A percentile compares a stretch with the other conserved stretches of the same genome.
Evolutionary conservation across 2,797 vertebrate genomes (phyloP).

Genomic region (Pseudochirops corinnae): DNA sequence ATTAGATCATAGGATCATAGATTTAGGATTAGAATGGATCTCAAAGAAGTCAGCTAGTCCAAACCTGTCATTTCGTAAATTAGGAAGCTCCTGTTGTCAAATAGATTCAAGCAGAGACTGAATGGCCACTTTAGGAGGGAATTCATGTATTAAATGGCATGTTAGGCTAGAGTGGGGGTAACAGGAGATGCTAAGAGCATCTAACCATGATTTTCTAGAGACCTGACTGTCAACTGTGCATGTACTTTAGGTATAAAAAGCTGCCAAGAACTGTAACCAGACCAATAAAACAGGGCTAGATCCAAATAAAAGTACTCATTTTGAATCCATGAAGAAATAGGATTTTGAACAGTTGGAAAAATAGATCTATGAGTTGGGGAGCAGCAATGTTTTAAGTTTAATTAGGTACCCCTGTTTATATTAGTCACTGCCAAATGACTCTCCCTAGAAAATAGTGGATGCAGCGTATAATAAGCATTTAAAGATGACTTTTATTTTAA

Average conservation of each 20-base stretch:
- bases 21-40: background rate
- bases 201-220: background rate
- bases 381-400: conserved; percentile 21
- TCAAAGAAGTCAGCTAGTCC: background rate
- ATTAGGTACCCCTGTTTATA: background rate
- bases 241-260: background rate
- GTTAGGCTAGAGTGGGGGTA: background rate
- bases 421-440: background rate
- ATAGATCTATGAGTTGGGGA: background rate
- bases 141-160: background rate
- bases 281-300: background rate
- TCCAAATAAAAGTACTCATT: conserved; percentile 3
- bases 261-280: background rate
- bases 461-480: conserved; percentile 17
- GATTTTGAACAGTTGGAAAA: background rate
- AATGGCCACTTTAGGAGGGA: background rate
- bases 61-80: background rate
- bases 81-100: background rate
- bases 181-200: background rate
- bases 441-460: conserved; percentile 42
- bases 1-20: background rate
- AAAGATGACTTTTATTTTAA: conserved; percentile 40
- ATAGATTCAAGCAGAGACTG: background rate
- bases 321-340: background rate
- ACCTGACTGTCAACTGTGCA: background rate